phyloP scores from a whole-genome alignment of 1,140 invertebrate species.

The Panagrolaimus sp. region DNA sequence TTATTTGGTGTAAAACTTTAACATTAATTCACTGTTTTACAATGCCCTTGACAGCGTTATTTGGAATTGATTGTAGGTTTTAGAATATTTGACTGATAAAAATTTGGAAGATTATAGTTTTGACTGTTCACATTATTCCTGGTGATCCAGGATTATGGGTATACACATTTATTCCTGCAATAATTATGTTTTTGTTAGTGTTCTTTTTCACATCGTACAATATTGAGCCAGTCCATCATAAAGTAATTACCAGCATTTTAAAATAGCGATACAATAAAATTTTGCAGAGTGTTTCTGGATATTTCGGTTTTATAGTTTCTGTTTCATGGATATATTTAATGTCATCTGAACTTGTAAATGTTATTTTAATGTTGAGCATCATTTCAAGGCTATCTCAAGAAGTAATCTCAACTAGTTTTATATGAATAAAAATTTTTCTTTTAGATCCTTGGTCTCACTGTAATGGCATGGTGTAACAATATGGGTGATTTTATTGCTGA shows the following conservation, averaged over 20 bases:
- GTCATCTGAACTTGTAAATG: no score
- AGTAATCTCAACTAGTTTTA: no score
- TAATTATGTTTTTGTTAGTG: not conserved
- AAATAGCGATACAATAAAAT: no score
- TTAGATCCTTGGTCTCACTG: conserved; percentile 28
- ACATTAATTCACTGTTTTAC: conserved; percentile 8
- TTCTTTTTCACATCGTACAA: not conserved
- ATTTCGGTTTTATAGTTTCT: no score
- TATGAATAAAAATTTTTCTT: no score
- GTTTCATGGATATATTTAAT: no score
- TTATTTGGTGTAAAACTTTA: conserved; percentile 13
- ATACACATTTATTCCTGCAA: not conserved
- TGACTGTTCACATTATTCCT: not conserved
- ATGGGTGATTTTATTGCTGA: conserved; percentile 28
- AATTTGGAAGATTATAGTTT: not conserved
- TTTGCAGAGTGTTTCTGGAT: no score
- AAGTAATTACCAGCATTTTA: no score
- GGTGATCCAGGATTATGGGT: not conserved
- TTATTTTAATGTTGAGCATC: no score
- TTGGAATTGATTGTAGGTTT: conserved; percentile 6
- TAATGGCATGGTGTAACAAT: conserved; percentile 28
- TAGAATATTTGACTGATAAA: not conserved
- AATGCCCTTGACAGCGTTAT: not conserved
- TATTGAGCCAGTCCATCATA: not conserved
- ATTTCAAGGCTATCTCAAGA: no score